Base-by-base conservation (phyloP, 2,888 invertebrate species). In the Halictus ligatus region DNA sequence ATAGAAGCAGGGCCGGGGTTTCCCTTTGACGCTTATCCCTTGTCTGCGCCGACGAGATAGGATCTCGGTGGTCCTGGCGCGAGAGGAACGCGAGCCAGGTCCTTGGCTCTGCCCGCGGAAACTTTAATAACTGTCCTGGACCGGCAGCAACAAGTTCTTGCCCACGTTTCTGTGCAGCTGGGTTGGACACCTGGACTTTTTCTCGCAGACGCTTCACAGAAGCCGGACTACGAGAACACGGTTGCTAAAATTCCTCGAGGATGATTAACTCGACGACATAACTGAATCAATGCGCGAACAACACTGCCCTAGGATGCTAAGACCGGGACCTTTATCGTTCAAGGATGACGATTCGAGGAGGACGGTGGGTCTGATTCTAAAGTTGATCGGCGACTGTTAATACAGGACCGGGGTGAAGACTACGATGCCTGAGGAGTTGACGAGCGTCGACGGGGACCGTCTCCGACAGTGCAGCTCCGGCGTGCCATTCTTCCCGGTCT, bases 41-140 rank as follows among this genome's bases (percentile, higher is more conserved):
- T 21, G 64, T 54, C 75, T 29, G 71, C 21, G 15, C 72, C 48
- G 58, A 54, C 29, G 54, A 69, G 73, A 35, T 48, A 46, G 73
- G 40, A 29, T 80, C 43, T 75, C 25, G 71, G 58, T 71, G 60
- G 50, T 54, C 29, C 58, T 15, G 50, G 18, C 54, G 77, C 48
- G 46, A 64, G 75, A 43, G 83, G 83, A 82, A 78, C 69, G 40
- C 69, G 69, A 40, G 69, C 8, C 21, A 13, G 35, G 40, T 35
- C 69, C 60, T 50, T 64, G 71, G 40, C 50, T 15, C 29, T 1
- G 64, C 43, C 75, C 29, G 64, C 50, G 43, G 67, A 60, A 83
- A 78, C 35, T 83, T 84, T 78, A 75, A 84, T 84, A 84, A 84
- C 71, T 78, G 72, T 72, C 64, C 60, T n/a, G 10, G 48, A 18